Evolutionary conservation across 92 coral and sea anemone species (phyloP).

Genomic region (Pocillopora grandis): DNA sequence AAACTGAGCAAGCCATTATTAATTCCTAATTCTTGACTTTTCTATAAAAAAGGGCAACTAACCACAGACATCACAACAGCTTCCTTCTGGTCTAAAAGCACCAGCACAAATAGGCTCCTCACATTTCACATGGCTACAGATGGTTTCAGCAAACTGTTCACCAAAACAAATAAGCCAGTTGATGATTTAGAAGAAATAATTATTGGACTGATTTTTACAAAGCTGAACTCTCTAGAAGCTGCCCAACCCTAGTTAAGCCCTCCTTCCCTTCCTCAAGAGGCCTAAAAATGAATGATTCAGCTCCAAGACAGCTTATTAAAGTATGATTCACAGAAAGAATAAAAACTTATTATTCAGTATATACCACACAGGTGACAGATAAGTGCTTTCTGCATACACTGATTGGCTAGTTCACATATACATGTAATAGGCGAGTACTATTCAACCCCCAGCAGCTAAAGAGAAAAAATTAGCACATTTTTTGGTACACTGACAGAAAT

Average conservation of each 20-base stretch:
- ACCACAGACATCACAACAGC: slow-evolving; percentile 67
- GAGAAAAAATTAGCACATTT: too few species aligned
- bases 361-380: too few species aligned
- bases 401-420: too few species aligned
- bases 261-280: neutral
- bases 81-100: slow-evolving; percentile 56
- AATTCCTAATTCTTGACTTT: neutral
- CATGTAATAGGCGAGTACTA: too few species aligned
- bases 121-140: slow-evolving; percentile 62
- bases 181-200: neutral
- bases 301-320: too few species aligned
- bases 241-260: neutral
- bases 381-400: too few species aligned
- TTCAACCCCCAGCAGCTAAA: too few species aligned
- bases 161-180: neutral
- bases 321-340: too few species aligned
- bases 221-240: neutral
- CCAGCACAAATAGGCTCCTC: slow-evolving; percentile 27
- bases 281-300: too few species aligned
- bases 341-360: too few species aligned
- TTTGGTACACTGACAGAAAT: too few species aligned
- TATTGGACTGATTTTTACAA: neutral
- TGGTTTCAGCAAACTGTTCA: slow-evolving; percentile 40
- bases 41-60: neutral
- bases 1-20: too few species aligned